Evolutionary conservation across 2,888 invertebrate species (phyloP).

Genomic region (Shargacucullia verbasci): DNA sequence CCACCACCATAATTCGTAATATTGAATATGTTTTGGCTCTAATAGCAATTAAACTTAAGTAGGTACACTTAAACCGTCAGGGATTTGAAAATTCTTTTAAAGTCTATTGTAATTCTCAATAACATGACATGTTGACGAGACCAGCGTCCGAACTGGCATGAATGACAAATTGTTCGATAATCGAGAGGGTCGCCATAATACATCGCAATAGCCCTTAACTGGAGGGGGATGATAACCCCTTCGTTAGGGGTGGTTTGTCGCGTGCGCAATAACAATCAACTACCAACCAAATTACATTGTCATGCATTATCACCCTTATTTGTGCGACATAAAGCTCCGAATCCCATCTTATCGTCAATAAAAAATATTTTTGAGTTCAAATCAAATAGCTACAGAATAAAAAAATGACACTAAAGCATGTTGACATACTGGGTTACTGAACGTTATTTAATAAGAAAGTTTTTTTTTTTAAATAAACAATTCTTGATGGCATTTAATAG

Average conservation of each 20-base stretch:
- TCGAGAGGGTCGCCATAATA: constrained; percentile 73
- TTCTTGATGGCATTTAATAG: constrained; percentile 46
- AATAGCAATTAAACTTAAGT: too few relatives aligned
- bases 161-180: constrained; percentile 76
- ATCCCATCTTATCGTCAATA: neutral
- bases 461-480: constrained; percentile 25
- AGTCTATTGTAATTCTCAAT: constrained; percentile 1
- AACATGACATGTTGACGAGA: constrained; percentile 44
- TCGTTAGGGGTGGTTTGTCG: constrained; percentile 72
- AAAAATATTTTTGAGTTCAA: constrained; percentile 13
- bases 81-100: neutral
- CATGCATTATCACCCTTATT: constrained; percentile 27
- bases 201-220: constrained; percentile 69
- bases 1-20: too few relatives aligned
- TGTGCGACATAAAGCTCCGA: constrained; percentile 17
- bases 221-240: constrained; percentile 71
- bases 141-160: constrained; percentile 51
- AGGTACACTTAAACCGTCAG: neutral
- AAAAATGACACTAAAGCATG: constrained; percentile 18
- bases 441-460: constrained; percentile 3
- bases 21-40: too few relatives aligned
- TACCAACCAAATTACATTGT: constrained; percentile 35
- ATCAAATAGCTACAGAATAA: constrained; percentile 36
- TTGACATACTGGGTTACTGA: constrained; percentile 31
- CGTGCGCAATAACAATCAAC: constrained; percentile 74